These are phyloP conservation scores for Artibeus lituratus DNA, from an alignment of 2,797 vertebrate species.

Conservation along the genomic window DNA sequence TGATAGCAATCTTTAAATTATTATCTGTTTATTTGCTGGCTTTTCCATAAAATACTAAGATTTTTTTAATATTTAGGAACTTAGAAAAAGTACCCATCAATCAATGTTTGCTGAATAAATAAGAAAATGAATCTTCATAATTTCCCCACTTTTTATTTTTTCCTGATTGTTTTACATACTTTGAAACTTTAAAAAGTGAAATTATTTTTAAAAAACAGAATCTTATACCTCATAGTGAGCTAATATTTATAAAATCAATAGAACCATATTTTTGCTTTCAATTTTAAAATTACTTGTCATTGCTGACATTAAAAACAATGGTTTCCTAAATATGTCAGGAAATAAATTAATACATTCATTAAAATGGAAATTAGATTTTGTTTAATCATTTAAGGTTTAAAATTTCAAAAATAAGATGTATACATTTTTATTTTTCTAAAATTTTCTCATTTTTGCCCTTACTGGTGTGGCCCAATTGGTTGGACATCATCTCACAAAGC, in stretches of 20 bases:
- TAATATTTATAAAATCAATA: not conserved
- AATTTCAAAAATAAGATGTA: not conserved
- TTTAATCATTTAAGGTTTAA: not conserved
- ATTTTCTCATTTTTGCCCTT: not conserved
- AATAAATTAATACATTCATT: not conserved
- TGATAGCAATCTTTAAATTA: not conserved
- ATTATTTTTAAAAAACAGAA: not conserved
- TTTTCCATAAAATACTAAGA: not conserved
- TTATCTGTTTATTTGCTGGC: not conserved
- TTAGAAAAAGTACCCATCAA: not conserved
- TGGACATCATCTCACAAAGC: too few relatives aligned
- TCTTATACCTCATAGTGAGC: not conserved
- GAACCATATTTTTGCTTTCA: not conserved
- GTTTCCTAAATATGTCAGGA: not conserved
- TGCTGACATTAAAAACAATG: not conserved
- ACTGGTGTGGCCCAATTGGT: too few relatives aligned
- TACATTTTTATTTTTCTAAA: conserved; percentile 3
- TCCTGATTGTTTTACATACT: not conserved
- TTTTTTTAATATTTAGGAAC: not conserved
- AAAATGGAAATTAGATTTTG: not conserved
- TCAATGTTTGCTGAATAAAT: not conserved
- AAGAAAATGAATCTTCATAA: not conserved
- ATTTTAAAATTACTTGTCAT: conserved; percentile 18
- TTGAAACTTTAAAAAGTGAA: not conserved
- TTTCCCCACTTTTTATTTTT: not conserved